Base-by-base conservation (phyloP, 1,140 invertebrate species). In the Leguminivora glycinivorella region DNA sequence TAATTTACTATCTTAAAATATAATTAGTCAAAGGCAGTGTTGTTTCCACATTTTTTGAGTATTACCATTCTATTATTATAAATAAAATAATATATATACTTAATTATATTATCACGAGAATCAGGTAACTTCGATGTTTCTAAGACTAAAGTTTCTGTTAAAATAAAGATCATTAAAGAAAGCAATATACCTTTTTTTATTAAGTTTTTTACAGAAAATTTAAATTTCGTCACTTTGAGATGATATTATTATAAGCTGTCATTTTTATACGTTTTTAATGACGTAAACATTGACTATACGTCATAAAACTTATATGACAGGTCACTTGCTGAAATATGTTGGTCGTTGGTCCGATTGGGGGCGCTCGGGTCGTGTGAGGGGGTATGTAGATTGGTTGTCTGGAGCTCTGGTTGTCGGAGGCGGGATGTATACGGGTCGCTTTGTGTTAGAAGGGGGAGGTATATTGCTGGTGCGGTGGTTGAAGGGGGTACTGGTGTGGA, bases 1-100 rank as follows among this genome's bases (percentile, higher is more conserved):
- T 82, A 66, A 85, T 81, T 84, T 88, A 87, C 77, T 84, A 79
- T 78, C 78, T 83, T 87, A 84, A 75, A 80, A 83, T 84, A 86
- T 69, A 73, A 86, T 84, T 87, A 87, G 80, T 83, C 84, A 77
- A 79, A 82, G 88, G 88, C 88, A 90, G 88, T 90, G 87, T 81
- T 76, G 81, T 73, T 82, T 81, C 73, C 76, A 77, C 76, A 70
- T 68, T 79, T 82, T 74, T 77, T 88, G 88, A 90, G 87, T 90
- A 90, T 38, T 89, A 81, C 73, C 73, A 71, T 79, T 68, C 34
- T 73, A 47, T 79, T 70, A 75, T 73, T 73, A 70, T 66, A 56
- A 66, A 25, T 70, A 70, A 63, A 70, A n/a, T n/a, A n/a, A n/a
- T n/a, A 80, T 67, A 77, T 72, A 76, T 72, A 73, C 58, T 70